Conservation (phyloP, 2,888 invertebrate genomes). For the Caenorhabditis zanzibari region DNA sequence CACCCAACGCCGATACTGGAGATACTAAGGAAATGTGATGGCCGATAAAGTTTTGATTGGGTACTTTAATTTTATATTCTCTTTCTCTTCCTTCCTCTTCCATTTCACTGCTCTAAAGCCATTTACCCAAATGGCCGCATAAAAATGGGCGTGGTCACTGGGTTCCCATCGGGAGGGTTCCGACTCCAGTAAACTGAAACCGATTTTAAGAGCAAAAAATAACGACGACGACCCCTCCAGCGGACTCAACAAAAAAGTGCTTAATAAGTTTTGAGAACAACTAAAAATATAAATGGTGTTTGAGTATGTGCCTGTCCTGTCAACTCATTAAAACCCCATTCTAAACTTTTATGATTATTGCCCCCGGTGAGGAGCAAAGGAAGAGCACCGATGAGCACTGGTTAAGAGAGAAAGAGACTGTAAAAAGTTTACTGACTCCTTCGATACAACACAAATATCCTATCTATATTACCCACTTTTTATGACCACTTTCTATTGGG, state of each 20-base stretch:
- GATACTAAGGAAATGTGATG: constrained; percentile 61
- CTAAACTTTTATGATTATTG: constrained; percentile 60
- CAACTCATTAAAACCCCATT: constrained; percentile 58
- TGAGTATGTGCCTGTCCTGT: constrained; percentile 55
- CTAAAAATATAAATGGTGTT: constrained; percentile 3
- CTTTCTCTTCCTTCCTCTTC: constrained; percentile 24
- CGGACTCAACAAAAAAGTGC: not conserved
- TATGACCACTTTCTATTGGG: constrained; percentile 53
- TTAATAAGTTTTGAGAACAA: constrained; percentile 10
- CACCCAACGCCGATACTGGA: constrained; percentile 34
- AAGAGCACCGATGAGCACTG: constrained; percentile 33
- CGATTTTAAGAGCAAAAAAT: constrained; percentile 32
- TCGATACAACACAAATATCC: constrained; percentile 52
- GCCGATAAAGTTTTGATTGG: constrained; percentile 66
- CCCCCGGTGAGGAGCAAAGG: constrained; percentile 48
- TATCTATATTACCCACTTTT: constrained; percentile 54
- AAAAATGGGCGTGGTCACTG: constrained; percentile 54
- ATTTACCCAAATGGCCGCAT: constrained; percentile 66
- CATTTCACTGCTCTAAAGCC: constrained; percentile 47
- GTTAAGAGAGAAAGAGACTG: constrained; percentile 14
- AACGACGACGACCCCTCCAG: not conserved
- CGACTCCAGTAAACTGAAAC: constrained; percentile 48
- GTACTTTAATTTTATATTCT: constrained; percentile 66
- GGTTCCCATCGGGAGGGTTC: constrained; percentile 40
- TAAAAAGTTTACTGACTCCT: constrained; percentile 46